Evolutionary conservation across 2,888 invertebrate genomes (phyloP).

Genomic region (Ceriagrion tenellum): DNA sequence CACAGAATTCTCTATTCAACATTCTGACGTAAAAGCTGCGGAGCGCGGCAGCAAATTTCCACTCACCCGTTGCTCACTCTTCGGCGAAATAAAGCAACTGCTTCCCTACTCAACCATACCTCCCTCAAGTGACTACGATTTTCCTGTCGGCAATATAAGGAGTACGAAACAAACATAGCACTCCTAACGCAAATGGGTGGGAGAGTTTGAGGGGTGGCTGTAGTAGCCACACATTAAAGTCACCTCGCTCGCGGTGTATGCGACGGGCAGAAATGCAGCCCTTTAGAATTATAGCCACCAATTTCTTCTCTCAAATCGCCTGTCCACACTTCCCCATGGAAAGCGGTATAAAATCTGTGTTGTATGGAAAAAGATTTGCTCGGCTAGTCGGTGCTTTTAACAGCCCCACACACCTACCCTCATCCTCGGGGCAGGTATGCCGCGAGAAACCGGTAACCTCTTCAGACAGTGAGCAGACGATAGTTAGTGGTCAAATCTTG

Average conservation of each 20-base stretch:
- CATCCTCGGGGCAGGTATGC: not conserved
- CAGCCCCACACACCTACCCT: not conserved
- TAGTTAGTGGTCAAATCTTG: conserved; percentile 17
- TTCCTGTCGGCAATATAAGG: not conserved
- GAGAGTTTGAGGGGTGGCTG: not conserved
- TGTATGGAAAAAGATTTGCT: conserved; percentile 37
- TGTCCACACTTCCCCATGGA: conserved; percentile 45
- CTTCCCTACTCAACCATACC: not conserved
- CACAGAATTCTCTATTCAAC: not conserved
- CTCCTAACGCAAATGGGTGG: not conserved
- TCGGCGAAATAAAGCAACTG: not conserved
- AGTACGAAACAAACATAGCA: not conserved
- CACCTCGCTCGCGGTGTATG: conserved; percentile 45
- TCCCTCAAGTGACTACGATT: not conserved
- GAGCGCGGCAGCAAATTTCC: not conserved
- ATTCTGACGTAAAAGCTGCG: not conserved
- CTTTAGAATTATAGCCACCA: conserved; percentile 53
- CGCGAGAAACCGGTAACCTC: not conserved
- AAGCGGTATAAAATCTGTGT: conserved; percentile 30
- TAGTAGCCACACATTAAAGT: conserved; percentile 45
- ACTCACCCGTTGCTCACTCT: not conserved
- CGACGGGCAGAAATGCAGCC: conserved; percentile 23
- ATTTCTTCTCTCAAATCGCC: conserved; percentile 55
- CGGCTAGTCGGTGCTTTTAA: conserved; percentile 11
- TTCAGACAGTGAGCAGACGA: not conserved